Percentiles rank a stretch among this genome's conserved stretches.
Conservation (phyloP, 2,888 invertebrate genomes). For the Epinotia ramella region DNA sequence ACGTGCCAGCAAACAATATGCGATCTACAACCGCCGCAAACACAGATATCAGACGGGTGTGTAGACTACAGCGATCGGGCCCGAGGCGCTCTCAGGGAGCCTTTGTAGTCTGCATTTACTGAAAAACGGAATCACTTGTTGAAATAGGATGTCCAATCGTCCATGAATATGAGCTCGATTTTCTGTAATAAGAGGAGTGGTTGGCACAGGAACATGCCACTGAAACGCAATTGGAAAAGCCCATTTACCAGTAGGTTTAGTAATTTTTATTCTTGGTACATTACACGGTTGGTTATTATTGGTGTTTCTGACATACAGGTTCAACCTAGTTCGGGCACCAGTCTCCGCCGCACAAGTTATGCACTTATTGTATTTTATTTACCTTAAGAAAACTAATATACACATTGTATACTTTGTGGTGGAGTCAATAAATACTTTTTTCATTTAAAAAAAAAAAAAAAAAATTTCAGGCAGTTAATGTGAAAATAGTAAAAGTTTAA, state of each 20-base stretch:
- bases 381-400: no score
- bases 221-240: no score
- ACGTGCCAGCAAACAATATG: conserved; percentile 14
- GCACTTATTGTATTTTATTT: no score
- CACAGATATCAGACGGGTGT: conserved; percentile 15
- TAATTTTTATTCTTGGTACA: not conserved
- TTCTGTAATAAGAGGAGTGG: not conserved
- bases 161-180: not conserved
- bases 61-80: not conserved
- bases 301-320: no score
- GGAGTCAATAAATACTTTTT: no score
- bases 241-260: no score
- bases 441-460: no score
- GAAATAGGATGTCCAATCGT: not conserved
- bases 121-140: not conserved
- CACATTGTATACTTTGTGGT: no score
- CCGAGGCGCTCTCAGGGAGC: not conserved
- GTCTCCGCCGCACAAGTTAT: no score
- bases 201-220: no score
- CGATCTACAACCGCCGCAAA: not conserved
- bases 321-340: no score
- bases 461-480: not conserved
- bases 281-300: no score
- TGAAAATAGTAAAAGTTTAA: not conserved
- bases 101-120: not conserved